phyloP scores from a whole-genome alignment of 1,140 invertebrate genomes.

The Polypedilum pembai region DNA sequence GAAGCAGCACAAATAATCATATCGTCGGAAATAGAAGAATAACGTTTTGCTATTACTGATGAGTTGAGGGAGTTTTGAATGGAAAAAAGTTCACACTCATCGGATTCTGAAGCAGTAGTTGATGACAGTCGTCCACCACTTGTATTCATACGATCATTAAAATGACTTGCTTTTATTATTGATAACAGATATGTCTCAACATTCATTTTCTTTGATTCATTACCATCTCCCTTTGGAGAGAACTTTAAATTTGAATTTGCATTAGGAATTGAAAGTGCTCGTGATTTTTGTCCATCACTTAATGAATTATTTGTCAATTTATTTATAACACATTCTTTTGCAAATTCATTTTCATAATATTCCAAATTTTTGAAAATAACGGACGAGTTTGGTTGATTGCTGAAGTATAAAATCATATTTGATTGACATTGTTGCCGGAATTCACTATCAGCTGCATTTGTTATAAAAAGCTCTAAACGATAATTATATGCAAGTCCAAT shows the following conservation, averaged over 20 bases:
- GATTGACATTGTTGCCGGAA: conserved; percentile 24
- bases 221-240: neutral
- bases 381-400: conserved; percentile 22
- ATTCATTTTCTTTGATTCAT: conserved; percentile 1
- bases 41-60: neutral
- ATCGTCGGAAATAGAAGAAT: neutral
- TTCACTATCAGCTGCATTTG: conserved; percentile 29
- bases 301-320: neutral
- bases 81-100: conserved; percentile 10
- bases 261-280: conserved; percentile 3
- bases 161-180: conserved; percentile 18
- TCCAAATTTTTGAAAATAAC: conserved; percentile 28
- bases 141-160: conserved; percentile 26
- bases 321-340: neutral
- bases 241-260: neutral
- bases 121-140: neutral
- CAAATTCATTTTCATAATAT: conserved; percentile 28
- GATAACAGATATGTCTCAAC: conserved; percentile 20
- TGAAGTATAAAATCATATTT: neutral
- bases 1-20: neutral
- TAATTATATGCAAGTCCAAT: conserved; percentile 23
- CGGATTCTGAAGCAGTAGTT: conserved; percentile 1
- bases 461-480: conserved; percentile 22
- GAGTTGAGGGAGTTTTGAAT: neutral
- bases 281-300: neutral